These are phyloP conservation scores for Caloenas nicobarica DNA, from an alignment of 2,113 vertebrate species.

Conservation along the genomic window DNA sequence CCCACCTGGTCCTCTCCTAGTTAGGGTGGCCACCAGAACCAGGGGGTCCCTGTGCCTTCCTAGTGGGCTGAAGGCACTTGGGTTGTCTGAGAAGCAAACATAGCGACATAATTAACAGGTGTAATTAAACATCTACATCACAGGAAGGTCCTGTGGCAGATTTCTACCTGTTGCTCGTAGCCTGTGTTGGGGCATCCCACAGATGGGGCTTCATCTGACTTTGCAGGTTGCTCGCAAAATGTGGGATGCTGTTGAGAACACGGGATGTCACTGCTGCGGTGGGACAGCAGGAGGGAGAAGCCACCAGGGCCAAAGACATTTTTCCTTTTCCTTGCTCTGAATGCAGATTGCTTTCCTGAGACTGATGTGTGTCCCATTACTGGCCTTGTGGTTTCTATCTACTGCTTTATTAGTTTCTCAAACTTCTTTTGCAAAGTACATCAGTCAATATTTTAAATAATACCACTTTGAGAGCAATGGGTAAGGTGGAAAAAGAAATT, in stretches of 20 bases:
- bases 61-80: accelerated
- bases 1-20: neutral
- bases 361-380: no score
- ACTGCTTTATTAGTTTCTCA: neutral
- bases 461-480: neutral
- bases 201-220: neutral
- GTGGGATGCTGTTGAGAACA: accelerated
- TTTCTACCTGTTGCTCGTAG: neutral
- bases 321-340: neutral
- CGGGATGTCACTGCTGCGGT: accelerated
- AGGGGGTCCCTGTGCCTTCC: neutral
- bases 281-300: neutral
- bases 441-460: neutral
- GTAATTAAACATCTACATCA: accelerated
- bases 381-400: neutral
- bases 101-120: neutral
- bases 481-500: neutral
- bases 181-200: neutral
- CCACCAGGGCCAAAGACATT: neutral
- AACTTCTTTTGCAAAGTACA: neutral
- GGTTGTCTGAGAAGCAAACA: neutral
- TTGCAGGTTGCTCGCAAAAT: neutral
- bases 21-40: neutral
- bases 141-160: accelerated
- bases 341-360: neutral